Evolutionary conservation across 2,797 vertebrate species (phyloP).

Genomic region (Clamator glandarius): DNA sequence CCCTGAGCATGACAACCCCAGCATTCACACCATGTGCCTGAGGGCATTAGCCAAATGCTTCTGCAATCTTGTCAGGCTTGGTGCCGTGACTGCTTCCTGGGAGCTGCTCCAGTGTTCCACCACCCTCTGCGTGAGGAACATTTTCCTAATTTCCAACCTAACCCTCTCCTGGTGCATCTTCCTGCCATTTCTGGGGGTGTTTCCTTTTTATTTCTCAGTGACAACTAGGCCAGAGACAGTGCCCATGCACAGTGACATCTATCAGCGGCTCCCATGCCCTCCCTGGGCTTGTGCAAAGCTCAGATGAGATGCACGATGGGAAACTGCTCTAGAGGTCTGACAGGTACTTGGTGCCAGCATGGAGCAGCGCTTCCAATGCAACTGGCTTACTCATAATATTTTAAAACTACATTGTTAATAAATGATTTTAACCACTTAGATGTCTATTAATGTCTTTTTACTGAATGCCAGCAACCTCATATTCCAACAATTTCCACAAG

Average conservation of each 20-base stretch:
- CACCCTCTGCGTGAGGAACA: no score
- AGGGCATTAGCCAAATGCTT: no score
- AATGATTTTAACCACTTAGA: conserved; percentile 52
- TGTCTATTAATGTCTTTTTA: conserved; percentile 47
- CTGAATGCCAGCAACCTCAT: conserved; percentile 45
- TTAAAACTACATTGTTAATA: conserved; percentile 25
- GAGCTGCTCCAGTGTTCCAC: no score
- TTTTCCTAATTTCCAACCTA: no score
- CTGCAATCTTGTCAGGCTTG: no score
- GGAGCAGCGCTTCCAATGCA: neutral
- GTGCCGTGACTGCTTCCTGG: no score
- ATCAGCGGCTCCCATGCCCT: neutral
- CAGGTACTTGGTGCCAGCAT: neutral
- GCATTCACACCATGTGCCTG: no score
- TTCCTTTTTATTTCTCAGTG: neutral
- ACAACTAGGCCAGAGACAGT: neutral
- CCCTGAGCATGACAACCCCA: no score
- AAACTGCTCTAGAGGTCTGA: neutral
- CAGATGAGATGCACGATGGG: neutral
- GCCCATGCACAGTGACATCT: neutral
- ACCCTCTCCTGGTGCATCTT: no score
- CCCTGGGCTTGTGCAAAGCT: neutral
- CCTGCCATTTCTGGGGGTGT: neutral
- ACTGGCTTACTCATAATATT: neutral
- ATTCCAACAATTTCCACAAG: conserved; percentile 47